phyloP scores from a whole-genome alignment of 2,888 invertebrate genomes.

The Psococerastis gibbosa region DNA sequence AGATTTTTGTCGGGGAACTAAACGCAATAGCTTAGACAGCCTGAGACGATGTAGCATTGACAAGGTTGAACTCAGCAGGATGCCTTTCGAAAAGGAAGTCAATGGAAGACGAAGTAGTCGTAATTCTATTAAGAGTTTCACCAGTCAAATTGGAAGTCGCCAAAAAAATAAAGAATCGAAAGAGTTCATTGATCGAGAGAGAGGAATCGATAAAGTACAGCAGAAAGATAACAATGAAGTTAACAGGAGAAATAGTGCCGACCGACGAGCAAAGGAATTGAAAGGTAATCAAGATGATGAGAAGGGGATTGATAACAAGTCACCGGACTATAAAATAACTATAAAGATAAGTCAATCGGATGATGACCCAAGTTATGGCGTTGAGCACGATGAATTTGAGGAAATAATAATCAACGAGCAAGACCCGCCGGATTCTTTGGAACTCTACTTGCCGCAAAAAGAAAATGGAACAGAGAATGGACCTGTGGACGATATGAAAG shows the following conservation, averaged over 20 bases:
- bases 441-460: neutral
- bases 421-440: constrained; percentile 3
- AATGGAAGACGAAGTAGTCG: neutral
- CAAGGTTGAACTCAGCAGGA: neutral
- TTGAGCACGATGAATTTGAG: neutral
- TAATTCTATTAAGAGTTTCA: neutral
- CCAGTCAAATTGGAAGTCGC: neutral
- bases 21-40: neutral
- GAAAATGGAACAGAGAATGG: constrained; percentile 4
- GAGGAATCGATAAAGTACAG: neutral
- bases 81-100: neutral
- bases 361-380: neutral
- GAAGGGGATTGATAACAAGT: neutral
- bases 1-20: neutral
- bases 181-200: neutral
- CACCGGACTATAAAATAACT: neutral
- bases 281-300: no score
- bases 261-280: neutral
- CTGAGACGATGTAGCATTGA: neutral
- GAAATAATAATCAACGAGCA: constrained; percentile 5
- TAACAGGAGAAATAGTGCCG: neutral
- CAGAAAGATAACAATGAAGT: neutral
- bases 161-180: neutral
- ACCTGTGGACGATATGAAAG: neutral
- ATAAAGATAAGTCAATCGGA: constrained; percentile 1